A percentile compares a stretch with the other conserved stretches of the same genome.
Conservation (phyloP, 2,113 vertebrate genomes). For the Phycodurus eques region DNA sequence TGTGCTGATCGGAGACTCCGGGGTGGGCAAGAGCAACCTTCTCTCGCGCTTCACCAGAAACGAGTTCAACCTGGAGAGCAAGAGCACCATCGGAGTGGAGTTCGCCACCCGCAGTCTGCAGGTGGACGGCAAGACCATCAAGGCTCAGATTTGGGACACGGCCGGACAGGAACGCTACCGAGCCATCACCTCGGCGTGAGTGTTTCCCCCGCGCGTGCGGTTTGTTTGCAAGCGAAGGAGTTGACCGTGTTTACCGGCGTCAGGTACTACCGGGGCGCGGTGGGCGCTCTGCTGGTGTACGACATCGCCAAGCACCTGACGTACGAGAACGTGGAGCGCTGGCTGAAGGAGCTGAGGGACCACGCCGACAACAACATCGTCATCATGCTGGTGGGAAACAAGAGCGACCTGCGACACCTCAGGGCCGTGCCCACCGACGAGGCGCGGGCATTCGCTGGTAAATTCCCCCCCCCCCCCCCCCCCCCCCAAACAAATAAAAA, state of each 20-base stretch:
- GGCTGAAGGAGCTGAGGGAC: slow-evolving; percentile 90
- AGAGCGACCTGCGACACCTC: slow-evolving; percentile 88
- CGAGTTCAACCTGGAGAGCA: slow-evolving; percentile 94
- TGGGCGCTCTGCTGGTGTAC: slow-evolving; percentile 87
- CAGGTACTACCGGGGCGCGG: slow-evolving; percentile 88
- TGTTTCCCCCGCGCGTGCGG: not conserved
- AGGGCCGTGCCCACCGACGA: slow-evolving; percentile 88
- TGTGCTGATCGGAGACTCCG: slow-evolving; percentile 91
- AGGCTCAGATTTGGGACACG: slow-evolving; percentile 97
- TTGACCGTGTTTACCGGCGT: not conserved
- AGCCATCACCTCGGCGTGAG: slow-evolving; percentile 96
- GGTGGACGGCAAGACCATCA: slow-evolving; percentile 95
- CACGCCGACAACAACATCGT: slow-evolving; percentile 91
- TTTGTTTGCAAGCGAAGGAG: not conserved
- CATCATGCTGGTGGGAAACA: slow-evolving; percentile 93
- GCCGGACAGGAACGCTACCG: slow-evolving; percentile 96
- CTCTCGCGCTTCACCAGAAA: slow-evolving; percentile 92
- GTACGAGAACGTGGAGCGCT: slow-evolving; percentile 90
- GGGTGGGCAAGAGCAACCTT: slow-evolving; percentile 92
- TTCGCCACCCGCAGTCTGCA: slow-evolving; percentile 97
- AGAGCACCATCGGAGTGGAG: slow-evolving; percentile 97
- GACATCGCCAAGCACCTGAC: slow-evolving; percentile 93
- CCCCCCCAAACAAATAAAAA: not conserved
- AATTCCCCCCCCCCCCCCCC: not conserved
- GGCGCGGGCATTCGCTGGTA: slow-evolving; percentile 87